A percentile compares a stretch with the other conserved stretches of the same genome.
Evolutionary conservation across 92 coral and sea anemone species (phyloP).

Genomic region (Heteractis magnifica): DNA sequence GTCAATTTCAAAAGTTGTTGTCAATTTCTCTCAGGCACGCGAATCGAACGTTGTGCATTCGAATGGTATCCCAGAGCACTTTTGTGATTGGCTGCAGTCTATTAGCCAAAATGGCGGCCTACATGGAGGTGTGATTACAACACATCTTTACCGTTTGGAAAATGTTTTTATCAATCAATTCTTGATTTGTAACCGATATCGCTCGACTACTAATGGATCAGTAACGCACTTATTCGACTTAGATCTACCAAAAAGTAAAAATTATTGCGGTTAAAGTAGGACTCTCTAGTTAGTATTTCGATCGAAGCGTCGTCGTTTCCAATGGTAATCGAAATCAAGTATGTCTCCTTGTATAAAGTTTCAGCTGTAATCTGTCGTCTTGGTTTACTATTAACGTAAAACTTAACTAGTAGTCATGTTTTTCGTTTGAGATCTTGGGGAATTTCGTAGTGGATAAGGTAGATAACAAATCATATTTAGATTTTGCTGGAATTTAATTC

Average conservation of each 20-base stretch:
- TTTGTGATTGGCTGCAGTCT: conserved; percentile 48
- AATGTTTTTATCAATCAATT: conserved; percentile 13
- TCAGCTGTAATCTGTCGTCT: not conserved
- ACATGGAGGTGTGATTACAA: conserved; percentile 30
- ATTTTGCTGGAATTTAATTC: not conserved
- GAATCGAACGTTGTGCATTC: conserved; percentile 20
- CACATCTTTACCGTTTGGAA: conserved; percentile 7
- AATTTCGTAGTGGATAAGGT: not conserved
- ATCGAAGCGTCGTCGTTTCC: conserved; percentile 32
- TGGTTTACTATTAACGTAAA: not conserved
- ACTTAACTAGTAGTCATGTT: not conserved
- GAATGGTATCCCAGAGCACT: conserved; percentile 52
- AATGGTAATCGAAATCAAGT: conserved; percentile 20
- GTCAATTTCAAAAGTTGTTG: conserved; percentile 39
- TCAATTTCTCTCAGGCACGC: conserved; percentile 40
- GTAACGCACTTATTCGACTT: not conserved
- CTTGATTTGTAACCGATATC: conserved; percentile 18
- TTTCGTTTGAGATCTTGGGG: not conserved
- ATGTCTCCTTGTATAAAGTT: not conserved
- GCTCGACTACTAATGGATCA: conserved; percentile 1
- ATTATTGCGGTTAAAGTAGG: not conserved
- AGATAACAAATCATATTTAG: not conserved
- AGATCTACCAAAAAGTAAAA: conserved; percentile 1
- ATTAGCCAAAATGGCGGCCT: conserved; percentile 58
- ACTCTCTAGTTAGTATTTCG: not conserved